phyloP scores from a whole-genome alignment of 1,140 invertebrate genomes.

The Papilio xuthus region DNA sequence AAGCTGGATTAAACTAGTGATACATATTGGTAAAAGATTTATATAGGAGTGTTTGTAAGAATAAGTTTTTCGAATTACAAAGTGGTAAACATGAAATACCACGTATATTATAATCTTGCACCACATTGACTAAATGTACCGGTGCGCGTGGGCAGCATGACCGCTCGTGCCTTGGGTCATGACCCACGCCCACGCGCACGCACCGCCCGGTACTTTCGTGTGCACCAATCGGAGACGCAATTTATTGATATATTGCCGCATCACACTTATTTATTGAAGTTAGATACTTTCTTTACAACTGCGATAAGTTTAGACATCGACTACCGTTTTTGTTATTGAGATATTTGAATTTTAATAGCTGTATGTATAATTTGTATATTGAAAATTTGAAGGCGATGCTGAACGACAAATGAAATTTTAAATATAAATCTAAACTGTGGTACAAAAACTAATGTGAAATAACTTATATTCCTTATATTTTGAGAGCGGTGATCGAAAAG shows the following conservation, averaged over 20 bases:
- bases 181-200: slow-evolving; percentile 52
- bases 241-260: slow-evolving; percentile 61
- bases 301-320: slow-evolving; percentile 49
- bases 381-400: neutral
- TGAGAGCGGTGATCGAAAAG: no score
- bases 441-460: no score
- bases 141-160: slow-evolving; percentile 33
- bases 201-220: slow-evolving; percentile 56
- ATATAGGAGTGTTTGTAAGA: neutral
- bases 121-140: slow-evolving; percentile 24
- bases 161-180: slow-evolving; percentile 51
- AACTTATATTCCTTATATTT: no score
- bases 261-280: slow-evolving; percentile 66
- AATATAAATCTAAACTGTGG: no score
- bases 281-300: slow-evolving; percentile 57
- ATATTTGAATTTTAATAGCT: slow-evolving; percentile 36
- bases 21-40: neutral
- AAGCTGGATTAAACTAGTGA: neutral
- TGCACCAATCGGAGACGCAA: slow-evolving; percentile 50
- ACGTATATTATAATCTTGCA: slow-evolving; percentile 19
- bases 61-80: slow-evolving; percentile 2
- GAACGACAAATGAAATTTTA: neutral
- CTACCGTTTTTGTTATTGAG: slow-evolving; percentile 51
- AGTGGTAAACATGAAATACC: neutral
- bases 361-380: slow-evolving; percentile 6